Evolutionary conservation across 2,888 invertebrate species (phyloP).

Genomic region (Drosophila atripex): DNA sequence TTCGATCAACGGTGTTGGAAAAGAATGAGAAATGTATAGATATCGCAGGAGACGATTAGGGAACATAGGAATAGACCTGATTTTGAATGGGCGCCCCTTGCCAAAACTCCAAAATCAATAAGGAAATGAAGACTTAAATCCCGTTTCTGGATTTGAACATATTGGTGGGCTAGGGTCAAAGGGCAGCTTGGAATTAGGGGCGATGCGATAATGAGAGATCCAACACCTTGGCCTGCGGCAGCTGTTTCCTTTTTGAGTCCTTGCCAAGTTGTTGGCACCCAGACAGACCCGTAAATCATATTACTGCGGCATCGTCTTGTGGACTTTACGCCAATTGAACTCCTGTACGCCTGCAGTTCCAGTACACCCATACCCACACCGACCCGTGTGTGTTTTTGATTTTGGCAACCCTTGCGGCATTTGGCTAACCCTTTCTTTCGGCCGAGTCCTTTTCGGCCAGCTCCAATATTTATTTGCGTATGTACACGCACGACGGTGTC

Average conservation of each 20-base stretch:
- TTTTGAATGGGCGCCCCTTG: no score
- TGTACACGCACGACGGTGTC: conserved; percentile 33
- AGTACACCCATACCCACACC: no score
- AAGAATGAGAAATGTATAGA: no score
- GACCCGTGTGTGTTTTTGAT: conserved; percentile 3
- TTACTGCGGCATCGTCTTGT: conserved; percentile 44
- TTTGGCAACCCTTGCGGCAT: conserved; percentile 14
- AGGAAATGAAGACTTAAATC: no score
- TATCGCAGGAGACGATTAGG: no score
- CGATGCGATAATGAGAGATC: conserved; percentile 10
- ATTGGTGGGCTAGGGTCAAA: background rate
- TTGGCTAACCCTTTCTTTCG: conserved; percentile 1
- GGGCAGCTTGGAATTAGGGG: background rate
- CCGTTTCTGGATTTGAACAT: background rate
- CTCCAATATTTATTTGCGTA: conserved; percentile 47
- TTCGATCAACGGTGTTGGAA: no score
- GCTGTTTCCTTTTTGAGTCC: background rate
- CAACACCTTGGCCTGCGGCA: background rate
- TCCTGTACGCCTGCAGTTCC: conserved; percentile 26
- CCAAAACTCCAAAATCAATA: no score
- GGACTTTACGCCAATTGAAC: conserved; percentile 42
- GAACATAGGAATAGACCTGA: no score
- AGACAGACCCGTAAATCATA: conserved; percentile 61
- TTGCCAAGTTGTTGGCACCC: conserved; percentile 19
- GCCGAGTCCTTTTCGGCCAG: background rate